Base-by-base conservation (phyloP, 1,140 invertebrate genomes). In the Coptotermes formosanus region DNA sequence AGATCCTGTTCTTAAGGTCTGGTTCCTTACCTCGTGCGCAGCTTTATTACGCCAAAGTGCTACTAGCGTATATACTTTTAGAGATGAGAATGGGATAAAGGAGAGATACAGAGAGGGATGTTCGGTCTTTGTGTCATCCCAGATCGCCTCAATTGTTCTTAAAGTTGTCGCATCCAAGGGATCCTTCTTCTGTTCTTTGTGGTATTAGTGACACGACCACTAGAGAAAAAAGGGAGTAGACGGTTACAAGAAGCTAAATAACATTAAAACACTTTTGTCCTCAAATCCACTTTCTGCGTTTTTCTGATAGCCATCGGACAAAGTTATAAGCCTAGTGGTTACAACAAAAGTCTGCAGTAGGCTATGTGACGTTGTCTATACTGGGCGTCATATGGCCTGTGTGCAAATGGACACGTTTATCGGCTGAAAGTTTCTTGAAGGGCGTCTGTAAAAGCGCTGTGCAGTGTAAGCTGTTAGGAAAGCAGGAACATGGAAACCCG, bases 141-240 rank as follows among this genome's bases (percentile, higher is more conserved):
- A 25, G 64, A 75, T 75, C 64, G 25, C 25, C n/a, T 75, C 25
- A 75, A 75, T 75, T 75, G 64, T 75, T 75, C 64, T 75, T 75
- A 75, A 64, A 75, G 64, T 75, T n/a, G 25, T 75, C 64, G 64
- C 25, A 14, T 75, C 64, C 8, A 9, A 30, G n/a, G n/a, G 25
- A n/a, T 12, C 25, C 25, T 11, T n/a, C 64, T 14, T 3, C 64
- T 75, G 14, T 75, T 75, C 64, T 75, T 30, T 75, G 25, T 75
- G 64, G 64, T n/a, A 30, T 75, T 75, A 75, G 8, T 30, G 14
- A 75, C 64, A 30, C 64, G 1, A 23, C 59, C 59, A 64, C 19
- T 8, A 64, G 19, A 64, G 25, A 23, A 64, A n/a, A 23, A 7
- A 25, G 1, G 1, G 16, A 11, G 1, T 8, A 75, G 14, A n/a